phyloP scores from a whole-genome alignment of 1,140 invertebrate genomes.

The Zaprionus inermis region DNA sequence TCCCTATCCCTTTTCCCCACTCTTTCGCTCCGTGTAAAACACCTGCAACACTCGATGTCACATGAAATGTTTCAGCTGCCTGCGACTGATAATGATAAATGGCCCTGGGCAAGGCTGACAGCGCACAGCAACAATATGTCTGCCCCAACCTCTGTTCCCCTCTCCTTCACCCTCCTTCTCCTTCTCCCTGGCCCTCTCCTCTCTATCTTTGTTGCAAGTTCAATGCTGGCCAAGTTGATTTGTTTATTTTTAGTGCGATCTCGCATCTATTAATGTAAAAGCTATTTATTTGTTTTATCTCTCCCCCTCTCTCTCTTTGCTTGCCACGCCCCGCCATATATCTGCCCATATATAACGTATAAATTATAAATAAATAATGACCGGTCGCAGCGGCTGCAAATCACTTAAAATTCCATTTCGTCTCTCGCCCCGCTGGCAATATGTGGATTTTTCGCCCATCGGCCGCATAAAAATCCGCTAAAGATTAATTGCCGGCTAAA shows the following conservation, averaged over 20 bases:
- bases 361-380: slow-evolving; percentile 71
- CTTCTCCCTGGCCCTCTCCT: not conserved
- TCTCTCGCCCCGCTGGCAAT: slow-evolving; percentile 27
- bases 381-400: slow-evolving; percentile 55
- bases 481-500: slow-evolving; percentile 70
- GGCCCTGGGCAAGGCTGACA: slow-evolving; percentile 34
- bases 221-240: slow-evolving; percentile 60
- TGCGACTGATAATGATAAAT: slow-evolving; percentile 73
- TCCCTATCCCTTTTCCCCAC: not conserved
- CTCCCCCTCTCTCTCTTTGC: not conserved
- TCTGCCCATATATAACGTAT: slow-evolving; percentile 19
- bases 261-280: slow-evolving; percentile 57
- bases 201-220: slow-evolving; percentile 52
- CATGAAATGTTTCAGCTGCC: slow-evolving; percentile 68
- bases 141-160: not conserved
- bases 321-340: not conserved
- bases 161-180: not conserved
- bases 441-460: slow-evolving; percentile 9
- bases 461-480: slow-evolving; percentile 1
- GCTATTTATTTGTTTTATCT: slow-evolving; percentile 44
- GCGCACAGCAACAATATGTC: slow-evolving; percentile 7
- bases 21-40: slow-evolving; percentile 12
- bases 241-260: slow-evolving; percentile 57
- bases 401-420: slow-evolving; percentile 75
- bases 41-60: slow-evolving; percentile 61